Conservation (phyloP, 2,113 vertebrate genomes). For the Meleagris gallopavo region DNA sequence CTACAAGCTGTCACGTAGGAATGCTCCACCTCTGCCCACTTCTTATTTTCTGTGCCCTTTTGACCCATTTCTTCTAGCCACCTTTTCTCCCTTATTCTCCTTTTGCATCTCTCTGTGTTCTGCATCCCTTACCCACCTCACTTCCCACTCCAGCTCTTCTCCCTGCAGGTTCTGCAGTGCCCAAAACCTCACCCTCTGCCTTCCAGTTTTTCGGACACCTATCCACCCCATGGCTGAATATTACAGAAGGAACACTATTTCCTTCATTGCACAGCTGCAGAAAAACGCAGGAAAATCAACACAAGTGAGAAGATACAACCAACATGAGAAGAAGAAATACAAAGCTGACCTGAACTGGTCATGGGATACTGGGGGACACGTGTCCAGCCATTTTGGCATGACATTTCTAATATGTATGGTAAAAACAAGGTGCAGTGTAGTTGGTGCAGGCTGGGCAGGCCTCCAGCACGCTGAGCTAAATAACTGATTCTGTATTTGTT, state of each 20-base stretch:
- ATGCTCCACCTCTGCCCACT: neutral
- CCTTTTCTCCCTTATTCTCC: neutral
- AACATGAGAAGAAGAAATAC: neutral
- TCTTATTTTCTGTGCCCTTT: conserved; percentile 45
- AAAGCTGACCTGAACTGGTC: neutral
- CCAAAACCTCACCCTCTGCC: neutral
- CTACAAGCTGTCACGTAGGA: neutral
- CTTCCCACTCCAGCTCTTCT: neutral
- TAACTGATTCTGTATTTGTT: conserved; percentile 9
- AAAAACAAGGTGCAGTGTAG: conserved; percentile 32
- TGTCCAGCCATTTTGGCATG: neutral
- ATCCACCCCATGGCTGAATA: neutral
- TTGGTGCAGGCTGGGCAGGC: neutral
- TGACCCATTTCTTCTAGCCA: conserved; percentile 12
- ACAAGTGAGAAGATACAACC: neutral
- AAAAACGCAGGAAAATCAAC: neutral
- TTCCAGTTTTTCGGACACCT: neutral
- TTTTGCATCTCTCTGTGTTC: neutral
- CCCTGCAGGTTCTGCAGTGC: conserved; percentile 2
- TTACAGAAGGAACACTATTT: neutral
- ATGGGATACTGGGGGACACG: neutral
- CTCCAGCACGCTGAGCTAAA: neutral
- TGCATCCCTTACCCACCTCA: conserved; percentile 40
- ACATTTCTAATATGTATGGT: neutral
- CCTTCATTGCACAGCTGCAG: neutral